A percentile compares a stretch with the other conserved stretches of the same genome.
phyloP scores from a whole-genome alignment of 1,140 invertebrate species.

The Oscheius sp. region DNA sequence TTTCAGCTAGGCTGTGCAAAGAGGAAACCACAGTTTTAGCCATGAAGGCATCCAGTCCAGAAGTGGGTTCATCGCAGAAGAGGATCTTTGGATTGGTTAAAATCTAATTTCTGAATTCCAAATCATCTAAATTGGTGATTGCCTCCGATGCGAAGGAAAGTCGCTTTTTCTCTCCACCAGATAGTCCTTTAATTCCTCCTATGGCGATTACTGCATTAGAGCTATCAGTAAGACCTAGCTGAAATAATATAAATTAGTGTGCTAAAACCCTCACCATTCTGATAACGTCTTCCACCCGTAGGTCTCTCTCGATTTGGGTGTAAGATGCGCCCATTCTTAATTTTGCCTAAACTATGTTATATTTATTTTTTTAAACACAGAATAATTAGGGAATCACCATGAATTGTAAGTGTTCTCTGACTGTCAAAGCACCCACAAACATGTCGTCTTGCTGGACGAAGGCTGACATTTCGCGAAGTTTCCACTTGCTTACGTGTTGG shows the following conservation, averaged over 20 bases:
- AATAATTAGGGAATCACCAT: constrained; percentile 67
- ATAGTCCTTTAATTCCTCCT: constrained; percentile 83
- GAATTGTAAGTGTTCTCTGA: constrained; percentile 82
- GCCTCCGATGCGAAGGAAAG: constrained; percentile 90
- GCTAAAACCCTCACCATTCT: constrained; percentile 68
- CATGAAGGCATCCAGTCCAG: constrained; percentile 84
- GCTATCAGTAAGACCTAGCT: constrained; percentile 71
- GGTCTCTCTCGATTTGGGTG: constrained; percentile 72
- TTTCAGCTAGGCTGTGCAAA: constrained; percentile 16
- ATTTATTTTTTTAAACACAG: not conserved
- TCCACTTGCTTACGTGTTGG: constrained; percentile 30
- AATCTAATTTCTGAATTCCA: too few relatives aligned
- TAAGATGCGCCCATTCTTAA: constrained; percentile 84
- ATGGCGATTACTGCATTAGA: constrained; percentile 78
- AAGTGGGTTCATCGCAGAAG: constrained; percentile 96
- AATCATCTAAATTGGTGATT: too few relatives aligned
- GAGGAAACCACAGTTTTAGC: constrained; percentile 65
- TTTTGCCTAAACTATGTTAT: constrained; percentile 70
- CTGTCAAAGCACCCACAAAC: constrained; percentile 88
- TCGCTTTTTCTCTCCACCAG: constrained; percentile 89
- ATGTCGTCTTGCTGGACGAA: constrained; percentile 93
- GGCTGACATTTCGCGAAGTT: constrained; percentile 70
- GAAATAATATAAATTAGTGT: constrained; percentile 72
- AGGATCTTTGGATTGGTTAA: constrained; percentile 88
- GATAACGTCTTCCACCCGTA: constrained; percentile 84